Base-by-base conservation (phyloP, 2,797 vertebrate species). In the Varecia variegata region DNA sequence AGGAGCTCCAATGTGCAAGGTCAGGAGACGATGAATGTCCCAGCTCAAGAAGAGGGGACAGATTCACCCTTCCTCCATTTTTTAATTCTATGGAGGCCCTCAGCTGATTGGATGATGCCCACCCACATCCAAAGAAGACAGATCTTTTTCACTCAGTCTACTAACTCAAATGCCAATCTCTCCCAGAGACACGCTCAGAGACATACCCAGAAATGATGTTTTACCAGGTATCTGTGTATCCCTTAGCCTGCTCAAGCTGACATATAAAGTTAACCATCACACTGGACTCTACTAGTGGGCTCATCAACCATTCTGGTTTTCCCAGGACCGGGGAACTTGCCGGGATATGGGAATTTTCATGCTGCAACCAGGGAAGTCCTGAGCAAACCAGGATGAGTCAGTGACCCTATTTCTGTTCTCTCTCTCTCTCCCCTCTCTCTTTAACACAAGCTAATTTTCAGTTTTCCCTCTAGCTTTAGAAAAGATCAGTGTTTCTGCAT, bases 401-500 rank as follows among this genome's bases (percentile, higher is more conserved):
- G 32, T 47, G 23, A 87, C 3, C 6, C 52, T n/a, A 35, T 40
- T 80, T 15, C 23, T 45, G 5, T 62, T 65, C 18, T 74, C 38
- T 52, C 25, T 83, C 2, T 79, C 58, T 93, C 30, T 35, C 27
- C 38, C 45, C 1, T 15, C 23, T 52, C 38, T 50, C 45, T 76
- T 70, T 38, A 14, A 77, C 30, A 68, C 38, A 62, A 62, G 50
- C 1, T 58, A 83, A n/a, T 73, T 87, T 92, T 74, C 27, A 47
- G 27, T 82, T 87, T 92, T 52, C 54, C 35, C 1, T 73, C 13
- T 23, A 47, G 54, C 85, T 95, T 86, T 92, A 73, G 83, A 82
- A 93, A 93, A 83, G 45, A 82, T 70, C 35, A 62, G 11, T 89
- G 45, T 83, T 82, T 93, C 56, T 81, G 91, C 25, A 71, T 68